Evolutionary conservation across 2,113 vertebrate genomes (phyloP), one percentile per base, ranked within the genome.

Genomic region (Notarius quadriscutis): DNA sequence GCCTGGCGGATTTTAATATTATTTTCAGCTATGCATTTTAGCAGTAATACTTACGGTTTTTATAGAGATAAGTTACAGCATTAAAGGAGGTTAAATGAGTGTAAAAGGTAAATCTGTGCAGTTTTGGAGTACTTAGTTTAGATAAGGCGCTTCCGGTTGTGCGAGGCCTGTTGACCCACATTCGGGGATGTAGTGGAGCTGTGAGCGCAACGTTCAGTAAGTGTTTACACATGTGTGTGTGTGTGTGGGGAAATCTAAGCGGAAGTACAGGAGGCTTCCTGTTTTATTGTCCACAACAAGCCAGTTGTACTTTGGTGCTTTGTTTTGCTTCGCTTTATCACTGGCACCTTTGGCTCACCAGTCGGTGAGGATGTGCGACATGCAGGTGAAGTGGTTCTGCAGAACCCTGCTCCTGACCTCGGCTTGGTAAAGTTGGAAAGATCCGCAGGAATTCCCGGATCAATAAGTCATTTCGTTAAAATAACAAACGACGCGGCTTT

Each of bases 141-240:
- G 41, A 27, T 53, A 92, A 89, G 91, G 90, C 90, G 93, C 95
- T 94, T 95, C 94, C 93, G 93, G 92, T 93, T 91, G 92, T 91
- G 34, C 90, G 92, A 94, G 94, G 95, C 95, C 95, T 93, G 93
- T 91, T 95, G 95, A 95, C 94, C 94, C 94, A 95, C 94, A 95
- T 95, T 95, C 91, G 92, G 84, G 50, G 57, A 30, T 69, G 57
- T 41, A 81, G 34, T 4, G 41, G 57, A 41, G 78, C 53, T 0
- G 80, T 14, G 80, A 62, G 6, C 27, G 6, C 14, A 1, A 5
- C 3, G n/a, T 22, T 27, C n/a, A 22, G 65, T 30, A 15, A 69
- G 69, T 48, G 22, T 22, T 11, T 75, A 1, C 69, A 14, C 50
- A 11, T 17, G 60, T 57, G 30, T 27, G 22, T 5, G 11, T 14